Conservation (phyloP, 2,888 invertebrate species). For the Gerris lacustris region DNA sequence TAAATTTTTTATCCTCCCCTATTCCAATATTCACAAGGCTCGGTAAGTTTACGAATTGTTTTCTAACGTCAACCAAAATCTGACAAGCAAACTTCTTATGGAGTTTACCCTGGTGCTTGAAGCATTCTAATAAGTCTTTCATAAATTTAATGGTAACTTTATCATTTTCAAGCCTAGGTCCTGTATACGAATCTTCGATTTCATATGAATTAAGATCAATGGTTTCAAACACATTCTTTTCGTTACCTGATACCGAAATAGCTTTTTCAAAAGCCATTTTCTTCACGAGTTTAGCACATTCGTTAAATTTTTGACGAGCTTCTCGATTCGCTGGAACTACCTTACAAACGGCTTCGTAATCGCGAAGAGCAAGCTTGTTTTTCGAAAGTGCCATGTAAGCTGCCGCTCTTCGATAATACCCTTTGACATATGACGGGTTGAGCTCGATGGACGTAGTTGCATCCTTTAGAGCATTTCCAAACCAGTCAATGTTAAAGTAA, state of each 20-base stretch:
- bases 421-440: constrained; percentile 84
- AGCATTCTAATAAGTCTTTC: constrained; percentile 8
- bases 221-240: not conserved
- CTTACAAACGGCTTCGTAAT: constrained; percentile 90
- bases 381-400: constrained; percentile 96
- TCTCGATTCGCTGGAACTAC: constrained; percentile 87
- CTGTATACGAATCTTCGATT: not conserved
- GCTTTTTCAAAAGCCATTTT: constrained; percentile 61
- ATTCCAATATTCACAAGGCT: constrained; percentile 15
- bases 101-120: not conserved
- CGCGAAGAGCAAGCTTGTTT: constrained; percentile 89
- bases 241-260: not conserved
- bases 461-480: constrained; percentile 86
- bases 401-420: constrained; percentile 91
- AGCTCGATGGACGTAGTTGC: constrained; percentile 82
- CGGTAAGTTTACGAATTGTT: constrained; percentile 6
- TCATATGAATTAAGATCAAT: not conserved
- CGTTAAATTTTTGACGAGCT: constrained; percentile 78
- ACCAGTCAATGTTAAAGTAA: constrained; percentile 84
- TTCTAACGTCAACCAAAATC: not conserved
- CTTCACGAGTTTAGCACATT: constrained; percentile 92
- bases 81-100: not conserved
- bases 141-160: constrained; percentile 9
- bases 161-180: constrained; percentile 6
- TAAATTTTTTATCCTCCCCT: constrained; percentile 2